Percentiles rank a stretch among this genome's conserved stretches.
These are phyloP conservation scores for Sphaerodactylus townsendi DNA, from an alignment of 2,113 vertebrate species.

Conservation along the genomic window DNA sequence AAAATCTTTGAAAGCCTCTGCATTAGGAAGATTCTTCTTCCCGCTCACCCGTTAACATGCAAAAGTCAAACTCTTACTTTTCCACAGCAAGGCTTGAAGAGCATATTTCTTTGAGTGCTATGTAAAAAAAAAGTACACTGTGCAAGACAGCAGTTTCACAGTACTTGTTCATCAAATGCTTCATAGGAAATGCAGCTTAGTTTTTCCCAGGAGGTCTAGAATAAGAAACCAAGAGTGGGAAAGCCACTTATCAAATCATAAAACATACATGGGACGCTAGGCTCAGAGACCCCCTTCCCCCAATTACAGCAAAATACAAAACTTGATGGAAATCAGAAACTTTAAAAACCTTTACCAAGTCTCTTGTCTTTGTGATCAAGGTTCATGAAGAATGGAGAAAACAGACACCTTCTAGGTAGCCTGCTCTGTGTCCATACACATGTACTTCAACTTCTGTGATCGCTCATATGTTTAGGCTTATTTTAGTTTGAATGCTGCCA, in stretches of 20 bases:
- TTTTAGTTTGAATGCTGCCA: background rate
- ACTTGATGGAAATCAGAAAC: slow-evolving; percentile 8
- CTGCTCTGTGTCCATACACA: background rate
- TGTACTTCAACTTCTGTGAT: background rate
- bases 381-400: background rate
- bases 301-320: background rate
- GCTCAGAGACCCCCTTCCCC: background rate
- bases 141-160: background rate
- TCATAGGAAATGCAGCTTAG: slow-evolving; percentile 54
- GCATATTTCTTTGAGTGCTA: slow-evolving; percentile 21
- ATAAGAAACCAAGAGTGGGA: background rate
- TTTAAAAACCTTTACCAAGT: background rate
- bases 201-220: slow-evolving; percentile 28
- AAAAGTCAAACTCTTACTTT: slow-evolving; percentile 4
- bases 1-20: background rate
- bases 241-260: slow-evolving; percentile 53
- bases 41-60: slow-evolving; percentile 33
- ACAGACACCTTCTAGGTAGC: background rate
- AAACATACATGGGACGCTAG: slow-evolving; percentile 51
- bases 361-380: background rate
- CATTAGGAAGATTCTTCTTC: slow-evolving; percentile 17
- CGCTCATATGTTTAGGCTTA: background rate
- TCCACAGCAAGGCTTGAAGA: slow-evolving; percentile 27
- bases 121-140: slow-evolving; percentile 39
- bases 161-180: slow-evolving; percentile 47